These are phyloP conservation scores for Arctia plantaginis DNA, from an alignment of 2,888 invertebrate genomes.

Conservation along the genomic window DNA sequence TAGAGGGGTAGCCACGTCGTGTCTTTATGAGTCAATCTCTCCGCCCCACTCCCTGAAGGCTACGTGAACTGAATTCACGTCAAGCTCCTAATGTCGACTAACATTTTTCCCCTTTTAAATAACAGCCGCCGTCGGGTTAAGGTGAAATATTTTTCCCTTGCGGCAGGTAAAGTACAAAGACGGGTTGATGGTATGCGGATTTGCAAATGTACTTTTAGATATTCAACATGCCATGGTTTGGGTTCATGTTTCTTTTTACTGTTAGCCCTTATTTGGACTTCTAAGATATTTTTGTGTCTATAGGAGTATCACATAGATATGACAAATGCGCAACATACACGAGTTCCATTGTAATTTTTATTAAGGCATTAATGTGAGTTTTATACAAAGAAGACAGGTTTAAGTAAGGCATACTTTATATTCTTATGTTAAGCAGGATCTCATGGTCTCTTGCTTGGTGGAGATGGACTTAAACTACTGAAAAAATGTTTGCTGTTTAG, in stretches of 20 bases:
- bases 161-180: constrained; percentile 39
- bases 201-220: constrained; percentile 39
- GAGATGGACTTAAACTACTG: not conserved
- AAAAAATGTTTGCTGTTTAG: not conserved
- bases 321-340: not conserved
- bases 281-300: not conserved
- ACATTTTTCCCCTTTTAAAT: constrained; percentile 47
- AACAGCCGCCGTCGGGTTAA: constrained; percentile 36
- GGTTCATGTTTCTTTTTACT: constrained; percentile 31
- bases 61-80: constrained; percentile 63
- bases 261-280: constrained; percentile 23
- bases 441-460: too few relatives aligned
- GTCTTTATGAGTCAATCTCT: constrained; percentile 65
- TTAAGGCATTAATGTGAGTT: not conserved
- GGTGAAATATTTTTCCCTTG: constrained; percentile 49
- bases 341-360: not conserved
- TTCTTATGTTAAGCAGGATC: not conserved
- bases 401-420: not conserved
- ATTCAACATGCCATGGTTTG: constrained; percentile 36
- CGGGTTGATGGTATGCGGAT: constrained; percentile 33
- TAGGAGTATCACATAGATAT: not conserved
- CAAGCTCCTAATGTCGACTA: constrained; percentile 35
- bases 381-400: not conserved
- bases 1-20: constrained; percentile 67
- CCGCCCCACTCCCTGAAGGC: constrained; percentile 45